Evolutionary conservation across 2,888 invertebrate species (phyloP).

Genomic region (Conomelus anceps): DNA sequence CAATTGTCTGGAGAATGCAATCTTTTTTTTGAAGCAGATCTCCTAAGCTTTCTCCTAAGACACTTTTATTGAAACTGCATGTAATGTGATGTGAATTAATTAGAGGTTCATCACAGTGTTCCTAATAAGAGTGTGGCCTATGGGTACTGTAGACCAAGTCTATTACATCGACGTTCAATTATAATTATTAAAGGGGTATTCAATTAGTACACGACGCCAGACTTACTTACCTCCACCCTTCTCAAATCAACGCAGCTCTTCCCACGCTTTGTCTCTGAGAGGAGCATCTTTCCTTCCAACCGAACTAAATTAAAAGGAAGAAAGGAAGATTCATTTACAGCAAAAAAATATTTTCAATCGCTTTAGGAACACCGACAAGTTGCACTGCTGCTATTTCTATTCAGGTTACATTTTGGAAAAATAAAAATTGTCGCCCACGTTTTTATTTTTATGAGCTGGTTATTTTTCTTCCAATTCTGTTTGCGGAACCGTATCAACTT

Average conservation of each 20-base stretch:
- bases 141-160: background rate
- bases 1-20: too few species aligned
- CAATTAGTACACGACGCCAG: background rate
- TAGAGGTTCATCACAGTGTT: background rate
- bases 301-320: background rate
- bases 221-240: background rate
- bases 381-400: background rate
- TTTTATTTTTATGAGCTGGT: background rate
- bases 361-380: too few species aligned
- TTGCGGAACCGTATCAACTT: background rate
- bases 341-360: background rate
- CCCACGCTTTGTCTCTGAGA: background rate
- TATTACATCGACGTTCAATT: background rate
- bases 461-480: background rate
- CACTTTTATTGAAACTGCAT: background rate
- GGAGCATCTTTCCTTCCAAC: background rate
- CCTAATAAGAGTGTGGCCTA: background rate
- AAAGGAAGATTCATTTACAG: background rate
- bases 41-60: too few species aligned
- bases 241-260: background rate
- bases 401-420: background rate
- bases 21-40: too few species aligned
- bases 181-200: background rate
- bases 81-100: background rate
- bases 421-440: background rate